phyloP scores from a whole-genome alignment of 2,888 invertebrate species.

The Vannuccia rotundouncinata region DNA sequence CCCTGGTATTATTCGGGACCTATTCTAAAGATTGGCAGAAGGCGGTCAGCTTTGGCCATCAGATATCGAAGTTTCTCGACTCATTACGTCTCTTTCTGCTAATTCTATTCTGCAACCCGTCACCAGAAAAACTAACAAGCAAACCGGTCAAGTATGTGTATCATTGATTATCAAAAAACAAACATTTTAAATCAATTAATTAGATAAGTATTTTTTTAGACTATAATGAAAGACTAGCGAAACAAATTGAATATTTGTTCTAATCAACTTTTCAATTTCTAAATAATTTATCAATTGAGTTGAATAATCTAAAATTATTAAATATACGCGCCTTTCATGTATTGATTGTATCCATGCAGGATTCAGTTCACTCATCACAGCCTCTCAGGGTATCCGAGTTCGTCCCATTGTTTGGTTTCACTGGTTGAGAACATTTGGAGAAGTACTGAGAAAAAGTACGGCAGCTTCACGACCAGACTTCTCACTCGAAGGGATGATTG shows the following conservation, averaged over 20 bases:
- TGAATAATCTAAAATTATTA: background rate
- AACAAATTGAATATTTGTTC: background rate
- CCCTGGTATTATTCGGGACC: slow-evolving; percentile 13
- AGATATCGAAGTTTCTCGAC: slow-evolving; percentile 5
- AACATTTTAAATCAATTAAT: background rate
- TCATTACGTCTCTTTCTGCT: slow-evolving; percentile 19
- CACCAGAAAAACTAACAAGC: background rate
- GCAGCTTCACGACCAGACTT: slow-evolving; percentile 23
- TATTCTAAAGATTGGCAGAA: slow-evolving; percentile 25
- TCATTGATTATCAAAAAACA: background rate
- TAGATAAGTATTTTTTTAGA: background rate
- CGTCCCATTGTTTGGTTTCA: slow-evolving; percentile 24
- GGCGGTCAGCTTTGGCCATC: slow-evolving; percentile 1
- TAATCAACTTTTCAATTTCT: background rate
- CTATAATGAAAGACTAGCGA: background rate
- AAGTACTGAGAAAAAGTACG: slow-evolving; percentile 29
- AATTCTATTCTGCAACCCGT: slow-evolving; percentile 25
- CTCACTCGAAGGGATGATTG: background rate
- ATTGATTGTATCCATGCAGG: background rate
- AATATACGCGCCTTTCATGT: too few relatives aligned
- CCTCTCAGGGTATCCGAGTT: slow-evolving; percentile 25
- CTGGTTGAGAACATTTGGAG: slow-evolving; percentile 32
- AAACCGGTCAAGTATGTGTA: slow-evolving; percentile 25
- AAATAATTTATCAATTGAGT: background rate
- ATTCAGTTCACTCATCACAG: slow-evolving; percentile 30